phyloP scores from a whole-genome alignment of 2,888 invertebrate species.

The Choreutis nemorana region DNA sequence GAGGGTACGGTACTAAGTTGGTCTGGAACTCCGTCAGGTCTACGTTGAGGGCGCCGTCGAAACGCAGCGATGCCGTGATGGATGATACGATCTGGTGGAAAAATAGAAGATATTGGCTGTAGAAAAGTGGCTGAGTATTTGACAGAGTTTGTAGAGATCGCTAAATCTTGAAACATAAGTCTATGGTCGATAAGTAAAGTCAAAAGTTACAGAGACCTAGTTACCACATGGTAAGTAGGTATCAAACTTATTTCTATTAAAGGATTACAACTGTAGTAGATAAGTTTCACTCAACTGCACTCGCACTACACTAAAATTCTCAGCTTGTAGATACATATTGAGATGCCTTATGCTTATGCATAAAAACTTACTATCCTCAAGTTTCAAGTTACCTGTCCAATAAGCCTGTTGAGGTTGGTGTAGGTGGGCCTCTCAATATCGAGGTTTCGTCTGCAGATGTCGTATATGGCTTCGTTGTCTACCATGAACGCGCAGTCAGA shows the following conservation, averaged over 20 bases:
- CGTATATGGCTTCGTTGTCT: constrained; percentile 90
- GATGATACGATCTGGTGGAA: constrained; percentile 81
- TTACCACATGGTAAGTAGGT: too few relatives aligned
- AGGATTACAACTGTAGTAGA: too few relatives aligned
- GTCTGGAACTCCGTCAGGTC: constrained; percentile 95
- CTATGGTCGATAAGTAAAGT: too few relatives aligned
- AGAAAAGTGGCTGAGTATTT: not conserved
- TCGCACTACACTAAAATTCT: too few relatives aligned
- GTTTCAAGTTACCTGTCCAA: constrained; percentile 68
- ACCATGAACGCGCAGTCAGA: constrained; percentile 93
- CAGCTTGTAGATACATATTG: too few relatives aligned
- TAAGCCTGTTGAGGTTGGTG: constrained; percentile 86
- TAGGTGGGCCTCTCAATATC: constrained; percentile 87
- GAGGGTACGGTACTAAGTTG: constrained; percentile 91
- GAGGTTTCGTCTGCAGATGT: constrained; percentile 86
- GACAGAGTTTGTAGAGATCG: not conserved
- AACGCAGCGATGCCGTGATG: constrained; percentile 92
- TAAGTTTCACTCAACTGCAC: too few relatives aligned
- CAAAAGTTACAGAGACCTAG: too few relatives aligned
- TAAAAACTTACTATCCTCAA: too few relatives aligned
- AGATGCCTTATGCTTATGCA: too few relatives aligned
- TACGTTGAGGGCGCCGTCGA: constrained; percentile 92
- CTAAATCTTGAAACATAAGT: not conserved
- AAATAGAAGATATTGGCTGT: constrained; percentile 5
- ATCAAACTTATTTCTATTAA: too few relatives aligned